Conservation (phyloP, 2,888 invertebrate species). For the Limnephilus auricula region DNA sequence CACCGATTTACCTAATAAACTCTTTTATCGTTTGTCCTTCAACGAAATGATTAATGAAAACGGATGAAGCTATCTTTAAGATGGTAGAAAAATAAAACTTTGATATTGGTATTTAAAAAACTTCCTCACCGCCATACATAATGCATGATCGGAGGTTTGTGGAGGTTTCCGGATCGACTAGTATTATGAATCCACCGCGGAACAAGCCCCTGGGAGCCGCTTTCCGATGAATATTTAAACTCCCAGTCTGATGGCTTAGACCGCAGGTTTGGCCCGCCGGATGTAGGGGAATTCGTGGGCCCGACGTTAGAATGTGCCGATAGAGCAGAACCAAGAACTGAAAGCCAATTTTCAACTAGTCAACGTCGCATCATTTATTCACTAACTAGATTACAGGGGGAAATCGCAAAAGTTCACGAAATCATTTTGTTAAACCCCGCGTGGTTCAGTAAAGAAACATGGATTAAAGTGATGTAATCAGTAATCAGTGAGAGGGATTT, state of each 20-base stretch:
- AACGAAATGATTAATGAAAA: not conserved
- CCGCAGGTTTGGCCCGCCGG: conserved; percentile 57
- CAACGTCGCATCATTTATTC: conserved; percentile 57
- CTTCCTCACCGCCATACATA: not conserved
- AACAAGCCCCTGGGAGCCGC: conserved; percentile 28
- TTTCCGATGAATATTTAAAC: conserved; percentile 61
- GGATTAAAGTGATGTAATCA: conserved; percentile 2
- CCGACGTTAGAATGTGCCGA: conserved; percentile 46
- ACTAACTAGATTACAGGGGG: conserved; percentile 53
- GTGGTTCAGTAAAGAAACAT: not conserved
- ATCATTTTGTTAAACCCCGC: not conserved
- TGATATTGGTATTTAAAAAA: not conserved
- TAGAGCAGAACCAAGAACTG: not conserved
- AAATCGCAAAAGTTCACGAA: conserved; percentile 44
- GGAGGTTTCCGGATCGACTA: conserved; percentile 30
- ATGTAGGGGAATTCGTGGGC: conserved; percentile 56
- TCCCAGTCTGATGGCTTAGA: conserved; percentile 64
- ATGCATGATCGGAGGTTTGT: not conserved
- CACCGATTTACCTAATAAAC: no score
- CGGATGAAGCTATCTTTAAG: not conserved
- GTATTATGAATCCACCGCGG: not conserved
- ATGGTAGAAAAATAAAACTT: not conserved
- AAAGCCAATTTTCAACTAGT: conserved; percentile 37
- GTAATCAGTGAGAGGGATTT: not conserved
- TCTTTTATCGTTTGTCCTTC: no score